A percentile compares a stretch with the other conserved stretches of the same genome.
These are phyloP conservation scores for Monomorium pharaonis DNA, from an alignment of 1,140 invertebrate genomes.

Conservation along the genomic window DNA sequence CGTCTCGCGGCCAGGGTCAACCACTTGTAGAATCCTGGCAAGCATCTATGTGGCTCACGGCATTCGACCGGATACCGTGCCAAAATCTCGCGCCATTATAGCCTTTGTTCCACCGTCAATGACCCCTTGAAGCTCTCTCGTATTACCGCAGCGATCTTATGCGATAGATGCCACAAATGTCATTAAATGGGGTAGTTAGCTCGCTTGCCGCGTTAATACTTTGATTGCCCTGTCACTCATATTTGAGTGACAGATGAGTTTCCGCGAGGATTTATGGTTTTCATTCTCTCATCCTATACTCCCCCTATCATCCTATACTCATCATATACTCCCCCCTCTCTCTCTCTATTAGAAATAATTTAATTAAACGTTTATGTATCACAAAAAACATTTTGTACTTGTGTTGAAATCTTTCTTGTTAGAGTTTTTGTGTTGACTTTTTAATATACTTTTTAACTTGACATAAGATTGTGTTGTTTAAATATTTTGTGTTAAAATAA, in stretches of 20 bases:
- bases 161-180: not conserved
- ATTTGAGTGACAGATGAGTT: not conserved
- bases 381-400: too few species aligned
- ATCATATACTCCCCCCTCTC: too few species aligned
- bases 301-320: too few species aligned
- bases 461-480: too few species aligned
- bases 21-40: constrained; percentile 75
- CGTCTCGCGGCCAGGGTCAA: constrained; percentile 73
- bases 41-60: constrained; percentile 47
- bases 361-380: too few species aligned
- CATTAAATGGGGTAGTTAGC: not conserved
- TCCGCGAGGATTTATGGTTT: not conserved
- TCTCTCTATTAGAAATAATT: not conserved
- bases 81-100: constrained; percentile 53
- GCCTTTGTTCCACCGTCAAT: constrained; percentile 45
- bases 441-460: too few species aligned
- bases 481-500: too few species aligned
- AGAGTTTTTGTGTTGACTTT: too few species aligned
- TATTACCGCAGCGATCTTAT: constrained; percentile 3
- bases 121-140: not conserved
- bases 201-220: not conserved
- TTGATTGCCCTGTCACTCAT: not conserved
- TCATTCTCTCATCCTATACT: too few species aligned
- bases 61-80: constrained; percentile 27
- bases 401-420: too few species aligned